A percentile compares a stretch with the other conserved stretches of the same genome.
These are phyloP conservation scores for Poecilia picta DNA, from an alignment of 2,797 vertebrate species.

Conservation along the genomic window DNA sequence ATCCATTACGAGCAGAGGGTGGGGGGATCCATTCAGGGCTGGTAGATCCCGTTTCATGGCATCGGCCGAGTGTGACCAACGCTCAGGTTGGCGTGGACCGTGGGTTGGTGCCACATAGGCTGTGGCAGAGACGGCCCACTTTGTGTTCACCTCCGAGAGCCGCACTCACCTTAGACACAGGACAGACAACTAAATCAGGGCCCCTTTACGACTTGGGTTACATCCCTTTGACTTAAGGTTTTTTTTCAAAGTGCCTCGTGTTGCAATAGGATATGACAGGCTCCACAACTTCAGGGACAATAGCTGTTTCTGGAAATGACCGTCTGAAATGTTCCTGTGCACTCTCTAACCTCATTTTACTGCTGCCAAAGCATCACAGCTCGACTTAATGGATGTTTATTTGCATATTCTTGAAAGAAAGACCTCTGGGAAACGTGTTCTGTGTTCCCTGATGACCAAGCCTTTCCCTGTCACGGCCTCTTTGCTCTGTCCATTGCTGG, in stretches of 20 bases:
- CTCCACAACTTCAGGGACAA: constrained; percentile 55
- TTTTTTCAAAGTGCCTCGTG: constrained; percentile 58
- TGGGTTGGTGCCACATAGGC: constrained; percentile 60
- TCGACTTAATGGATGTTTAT: constrained; percentile 39
- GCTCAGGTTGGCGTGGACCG: constrained; percentile 35
- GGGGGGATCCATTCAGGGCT: constrained; percentile 72
- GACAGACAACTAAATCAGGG: constrained; percentile 71
- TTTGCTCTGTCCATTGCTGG: constrained; percentile 43
- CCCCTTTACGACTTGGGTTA: constrained; percentile 72
- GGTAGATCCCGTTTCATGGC: constrained; percentile 79
- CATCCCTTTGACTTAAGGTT: constrained; percentile 63
- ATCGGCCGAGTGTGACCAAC: constrained; percentile 73
- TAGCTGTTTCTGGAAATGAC: constrained; percentile 56
- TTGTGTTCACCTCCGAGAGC: constrained; percentile 70
- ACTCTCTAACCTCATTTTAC: constrained; percentile 39
- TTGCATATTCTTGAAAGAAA: constrained; percentile 42
- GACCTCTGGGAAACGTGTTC: constrained; percentile 19
- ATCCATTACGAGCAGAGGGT: constrained; percentile 67
- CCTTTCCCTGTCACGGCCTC: constrained; percentile 42
- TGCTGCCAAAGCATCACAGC: constrained; percentile 6
- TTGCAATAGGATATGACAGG: constrained; percentile 64
- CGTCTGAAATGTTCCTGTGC: constrained; percentile 49
- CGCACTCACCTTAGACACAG: constrained; percentile 68
- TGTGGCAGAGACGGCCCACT: constrained; percentile 46
- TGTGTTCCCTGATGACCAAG: constrained; percentile 15